These are phyloP conservation scores for Vulpes lagopus DNA, from an alignment of 2,113 vertebrate genomes.

Conservation along the genomic window DNA sequence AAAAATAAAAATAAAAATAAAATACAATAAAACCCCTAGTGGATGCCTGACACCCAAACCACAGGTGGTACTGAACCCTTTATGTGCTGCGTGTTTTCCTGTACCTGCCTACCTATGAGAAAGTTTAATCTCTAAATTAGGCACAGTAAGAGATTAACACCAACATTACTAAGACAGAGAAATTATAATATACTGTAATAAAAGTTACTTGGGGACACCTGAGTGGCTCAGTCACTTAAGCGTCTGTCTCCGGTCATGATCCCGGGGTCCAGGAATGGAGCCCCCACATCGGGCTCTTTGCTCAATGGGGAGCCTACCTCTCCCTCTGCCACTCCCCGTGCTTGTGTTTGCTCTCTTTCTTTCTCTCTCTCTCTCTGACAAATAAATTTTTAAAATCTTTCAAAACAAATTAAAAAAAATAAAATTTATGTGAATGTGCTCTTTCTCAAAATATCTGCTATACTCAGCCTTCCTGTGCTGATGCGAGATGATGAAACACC, in stretches of 20 bases:
- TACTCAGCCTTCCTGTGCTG: background rate
- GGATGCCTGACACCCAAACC: background rate
- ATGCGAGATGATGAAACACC: background rate
- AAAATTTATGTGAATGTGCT: background rate
- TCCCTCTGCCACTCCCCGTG: no score
- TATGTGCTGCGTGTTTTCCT: no score
- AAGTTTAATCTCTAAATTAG: background rate
- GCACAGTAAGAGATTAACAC: background rate
- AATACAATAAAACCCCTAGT: background rate
- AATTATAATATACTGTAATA: background rate
- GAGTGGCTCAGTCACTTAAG: no score
- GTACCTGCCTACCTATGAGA: rapidly evolving
- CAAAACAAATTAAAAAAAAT: no score
- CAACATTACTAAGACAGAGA: background rate
- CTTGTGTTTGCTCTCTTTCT: no score
- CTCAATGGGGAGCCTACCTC: no score
- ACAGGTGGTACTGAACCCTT: background rate
- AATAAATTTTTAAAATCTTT: no score
- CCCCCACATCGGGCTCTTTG: no score
- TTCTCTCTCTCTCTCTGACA: no score
- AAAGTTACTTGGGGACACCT: background rate
- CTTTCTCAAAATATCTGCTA: background rate
- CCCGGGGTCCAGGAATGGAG: no score
- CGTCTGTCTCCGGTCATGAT: no score
- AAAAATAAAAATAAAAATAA: no score